Evolutionary conservation across 2,888 invertebrate genomes (phyloP).

Genomic region (Hemicrepidius hirtus): DNA sequence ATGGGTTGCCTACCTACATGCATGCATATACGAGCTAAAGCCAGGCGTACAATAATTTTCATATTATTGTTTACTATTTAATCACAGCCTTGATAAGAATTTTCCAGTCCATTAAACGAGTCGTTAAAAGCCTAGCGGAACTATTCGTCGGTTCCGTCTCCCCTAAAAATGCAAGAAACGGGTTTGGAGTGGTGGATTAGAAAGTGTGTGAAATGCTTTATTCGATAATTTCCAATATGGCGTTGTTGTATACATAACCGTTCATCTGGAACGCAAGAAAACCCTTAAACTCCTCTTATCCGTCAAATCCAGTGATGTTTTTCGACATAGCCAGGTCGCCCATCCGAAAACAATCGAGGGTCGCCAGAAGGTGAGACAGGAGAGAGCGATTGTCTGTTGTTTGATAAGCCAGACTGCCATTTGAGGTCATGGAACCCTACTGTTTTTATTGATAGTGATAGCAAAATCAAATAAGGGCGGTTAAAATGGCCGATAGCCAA

Average conservation of each 20-base stretch:
- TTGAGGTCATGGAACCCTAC: conserved; percentile 56
- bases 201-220: conserved; percentile 49
- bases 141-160: conserved; percentile 5
- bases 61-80: neutral
- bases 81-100: neutral
- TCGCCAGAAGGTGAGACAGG: conserved; percentile 49
- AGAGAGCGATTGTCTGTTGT: conserved; percentile 1
- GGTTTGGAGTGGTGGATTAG: conserved; percentile 31
- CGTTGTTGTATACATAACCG: conserved; percentile 61
- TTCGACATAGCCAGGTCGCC: conserved; percentile 54
- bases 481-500: conserved; percentile 56
- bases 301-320: conserved; percentile 61
- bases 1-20: conserved; percentile 7
- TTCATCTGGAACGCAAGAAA: conserved; percentile 55
- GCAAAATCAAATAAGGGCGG: conserved; percentile 23
- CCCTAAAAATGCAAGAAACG: conserved; percentile 20
- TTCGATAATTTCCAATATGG: conserved; percentile 60
- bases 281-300: conserved; percentile 12
- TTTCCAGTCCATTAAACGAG: neutral
- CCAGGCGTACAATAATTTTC: neutral
- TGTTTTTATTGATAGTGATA: conserved; percentile 52
- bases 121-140: neutral
- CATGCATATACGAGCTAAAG: too few species aligned
- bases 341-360: conserved; percentile 51
- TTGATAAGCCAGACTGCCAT: conserved; percentile 25